These are phyloP conservation scores for Thera britannica DNA, from an alignment of 2,888 invertebrate genomes.

Conservation along the genomic window DNA sequence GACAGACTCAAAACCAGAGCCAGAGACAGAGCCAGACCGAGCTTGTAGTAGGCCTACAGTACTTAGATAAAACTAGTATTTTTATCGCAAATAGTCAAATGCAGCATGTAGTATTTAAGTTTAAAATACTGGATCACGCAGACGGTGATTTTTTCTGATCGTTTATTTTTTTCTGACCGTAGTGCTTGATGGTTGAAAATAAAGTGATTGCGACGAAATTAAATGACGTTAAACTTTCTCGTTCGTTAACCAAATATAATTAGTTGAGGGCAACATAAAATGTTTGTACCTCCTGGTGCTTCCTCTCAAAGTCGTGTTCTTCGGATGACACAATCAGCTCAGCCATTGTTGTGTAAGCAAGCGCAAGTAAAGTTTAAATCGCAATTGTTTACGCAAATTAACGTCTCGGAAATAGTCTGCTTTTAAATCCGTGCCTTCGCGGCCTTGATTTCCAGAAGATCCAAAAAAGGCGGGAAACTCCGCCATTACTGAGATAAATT, in stretches of 20 bases:
- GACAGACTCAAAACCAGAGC: too few species aligned
- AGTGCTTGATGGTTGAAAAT: too few species aligned
- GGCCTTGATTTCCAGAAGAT: conserved; percentile 68
- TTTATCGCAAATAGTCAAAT: too few species aligned
- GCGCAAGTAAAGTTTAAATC: conserved; percentile 58
- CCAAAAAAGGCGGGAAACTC: conserved; percentile 76
- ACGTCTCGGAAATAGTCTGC: conserved; percentile 62
- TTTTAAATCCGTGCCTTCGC: conserved; percentile 64
- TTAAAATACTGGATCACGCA: too few species aligned
- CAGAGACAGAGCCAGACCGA: too few species aligned
- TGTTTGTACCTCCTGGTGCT: too few species aligned
- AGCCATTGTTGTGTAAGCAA: not conserved
- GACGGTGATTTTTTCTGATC: too few species aligned
- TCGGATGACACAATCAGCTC: not conserved
- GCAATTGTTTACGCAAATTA: conserved; percentile 69
- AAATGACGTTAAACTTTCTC: not conserved
- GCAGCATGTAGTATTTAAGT: too few species aligned
- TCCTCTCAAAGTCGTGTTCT: not conserved
- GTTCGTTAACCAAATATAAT: not conserved
- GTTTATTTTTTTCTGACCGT: too few species aligned
- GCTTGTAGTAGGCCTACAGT: too few species aligned
- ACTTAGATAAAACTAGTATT: too few species aligned
- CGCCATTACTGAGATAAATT: conserved; percentile 79
- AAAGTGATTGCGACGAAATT: too few species aligned
- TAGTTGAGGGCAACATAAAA: not conserved